Evolutionary conservation across 2,797 vertebrate genomes (phyloP).

Genomic region (Bucorvus abyssinicus): DNA sequence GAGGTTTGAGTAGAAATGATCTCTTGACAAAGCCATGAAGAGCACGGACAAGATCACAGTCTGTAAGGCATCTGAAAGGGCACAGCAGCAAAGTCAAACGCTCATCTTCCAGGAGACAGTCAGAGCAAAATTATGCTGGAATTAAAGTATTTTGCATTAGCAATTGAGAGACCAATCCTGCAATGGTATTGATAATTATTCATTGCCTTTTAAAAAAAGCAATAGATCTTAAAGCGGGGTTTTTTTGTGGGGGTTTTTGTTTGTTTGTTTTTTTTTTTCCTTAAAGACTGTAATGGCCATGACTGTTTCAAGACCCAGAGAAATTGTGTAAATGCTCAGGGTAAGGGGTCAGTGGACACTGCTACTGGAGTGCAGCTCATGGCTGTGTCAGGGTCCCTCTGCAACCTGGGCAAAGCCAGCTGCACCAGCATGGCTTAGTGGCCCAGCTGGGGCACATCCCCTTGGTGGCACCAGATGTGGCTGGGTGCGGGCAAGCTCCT

Average conservation of each 20-base stretch:
- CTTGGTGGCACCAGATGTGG: not conserved
- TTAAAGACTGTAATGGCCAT: not conserved
- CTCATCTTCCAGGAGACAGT: not conserved
- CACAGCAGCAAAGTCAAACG: not conserved
- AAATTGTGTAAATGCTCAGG: not conserved
- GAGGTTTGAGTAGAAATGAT: slow-evolving; percentile 39
- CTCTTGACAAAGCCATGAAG: slow-evolving; percentile 54
- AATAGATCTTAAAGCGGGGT: not conserved
- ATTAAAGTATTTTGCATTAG: not conserved
- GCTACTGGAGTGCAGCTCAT: not conserved
- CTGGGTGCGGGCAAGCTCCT: not conserved
- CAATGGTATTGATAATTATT: not conserved
- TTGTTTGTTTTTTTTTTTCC: not conserved
- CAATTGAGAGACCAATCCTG: not conserved
- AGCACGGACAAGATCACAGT: slow-evolving; percentile 12
- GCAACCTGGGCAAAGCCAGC: not conserved
- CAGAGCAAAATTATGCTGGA: slow-evolving; percentile 12
- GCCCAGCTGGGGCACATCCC: rapidly evolving
- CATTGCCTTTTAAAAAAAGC: not conserved
- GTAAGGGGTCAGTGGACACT: not conserved
- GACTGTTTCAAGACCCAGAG: not conserved
- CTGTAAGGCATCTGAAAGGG: slow-evolving; percentile 20
- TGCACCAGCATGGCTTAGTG: not conserved
- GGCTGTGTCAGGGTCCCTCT: not conserved
- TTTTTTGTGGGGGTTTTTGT: rapidly evolving